Conservation (phyloP, 2,113 vertebrate genomes). For the Vidua chalybeata region DNA sequence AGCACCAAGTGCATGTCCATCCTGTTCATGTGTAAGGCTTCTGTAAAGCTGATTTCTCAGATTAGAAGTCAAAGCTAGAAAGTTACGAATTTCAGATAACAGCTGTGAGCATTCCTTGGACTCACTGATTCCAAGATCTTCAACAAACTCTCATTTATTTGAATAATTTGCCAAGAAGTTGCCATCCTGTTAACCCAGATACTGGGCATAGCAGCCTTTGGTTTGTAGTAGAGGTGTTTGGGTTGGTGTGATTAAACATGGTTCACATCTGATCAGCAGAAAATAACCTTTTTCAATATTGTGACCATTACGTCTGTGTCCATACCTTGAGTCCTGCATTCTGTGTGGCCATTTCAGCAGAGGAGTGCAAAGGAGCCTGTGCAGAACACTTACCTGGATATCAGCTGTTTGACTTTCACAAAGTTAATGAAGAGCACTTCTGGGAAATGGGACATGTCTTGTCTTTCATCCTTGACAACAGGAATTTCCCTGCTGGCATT, state of each 20-base stretch:
- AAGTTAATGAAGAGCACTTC: slow-evolving; percentile 37
- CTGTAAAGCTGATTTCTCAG: neutral
- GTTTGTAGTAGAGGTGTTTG: neutral
- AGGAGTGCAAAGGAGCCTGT: neutral
- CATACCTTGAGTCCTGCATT: neutral
- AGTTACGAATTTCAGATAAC: neutral
- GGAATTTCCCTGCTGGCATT: slow-evolving; percentile 32
- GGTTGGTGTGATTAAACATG: neutral
- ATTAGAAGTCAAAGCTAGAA: neutral
- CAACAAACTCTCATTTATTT: neutral
- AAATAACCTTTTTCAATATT: neutral
- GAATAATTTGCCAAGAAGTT: neutral
- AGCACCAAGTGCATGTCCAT: neutral
- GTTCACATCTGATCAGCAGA: neutral
- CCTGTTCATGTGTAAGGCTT: neutral
- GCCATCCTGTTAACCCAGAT: neutral
- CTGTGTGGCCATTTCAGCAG: neutral
- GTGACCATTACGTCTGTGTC: neutral
- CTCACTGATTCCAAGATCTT: neutral
- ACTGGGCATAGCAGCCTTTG: neutral
- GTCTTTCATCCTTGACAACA: slow-evolving; percentile 3
- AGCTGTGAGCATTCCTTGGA: neutral
- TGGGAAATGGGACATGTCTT: slow-evolving; percentile 8
- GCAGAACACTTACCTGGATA: neutral
- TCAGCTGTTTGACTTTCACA: slow-evolving; percentile 10